Conservation (phyloP, 1,140 invertebrate genomes). For the Tyrophagus putrescentiae region DNA sequence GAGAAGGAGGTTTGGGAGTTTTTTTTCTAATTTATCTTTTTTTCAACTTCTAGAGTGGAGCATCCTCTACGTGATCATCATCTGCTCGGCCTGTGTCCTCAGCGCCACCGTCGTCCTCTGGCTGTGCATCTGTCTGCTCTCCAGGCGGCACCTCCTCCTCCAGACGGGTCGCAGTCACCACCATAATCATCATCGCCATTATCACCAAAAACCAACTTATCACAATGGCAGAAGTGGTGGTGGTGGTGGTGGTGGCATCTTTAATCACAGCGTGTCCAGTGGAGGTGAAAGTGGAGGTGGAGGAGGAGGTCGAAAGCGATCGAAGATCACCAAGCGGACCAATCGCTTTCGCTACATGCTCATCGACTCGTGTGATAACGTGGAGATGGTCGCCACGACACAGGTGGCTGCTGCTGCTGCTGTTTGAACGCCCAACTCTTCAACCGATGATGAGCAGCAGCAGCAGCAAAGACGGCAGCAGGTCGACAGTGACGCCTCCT, state of each 20-base stretch:
- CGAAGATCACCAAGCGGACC: background rate
- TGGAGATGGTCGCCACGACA: background rate
- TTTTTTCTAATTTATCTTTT: constrained; percentile 19
- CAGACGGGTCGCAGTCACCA: no score
- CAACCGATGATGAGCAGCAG: no score
- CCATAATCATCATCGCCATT: background rate
- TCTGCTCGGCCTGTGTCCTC: constrained; percentile 47
- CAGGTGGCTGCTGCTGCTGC: no score
- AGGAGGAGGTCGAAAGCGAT: no score
- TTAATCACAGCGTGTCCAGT: no score
- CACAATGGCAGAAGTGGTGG: no score
- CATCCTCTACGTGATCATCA: constrained; percentile 66
- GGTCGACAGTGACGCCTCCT: no score
- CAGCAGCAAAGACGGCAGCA: no score
- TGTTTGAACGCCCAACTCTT: no score
- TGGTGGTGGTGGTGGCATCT: no score
- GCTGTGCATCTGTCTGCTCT: constrained; percentile 1
- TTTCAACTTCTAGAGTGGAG: constrained; percentile 53
- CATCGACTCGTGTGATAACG: constrained; percentile 2
- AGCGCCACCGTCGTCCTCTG: constrained; percentile 32
- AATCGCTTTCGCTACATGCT: constrained; percentile 6
- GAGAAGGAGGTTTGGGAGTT: background rate
- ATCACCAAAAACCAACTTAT: no score
- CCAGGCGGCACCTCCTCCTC: background rate
- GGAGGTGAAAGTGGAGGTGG: no score